These are phyloP conservation scores for Forbesichthys agassizii DNA, from an alignment of 2,113 vertebrate genomes.

Conservation along the genomic window DNA sequence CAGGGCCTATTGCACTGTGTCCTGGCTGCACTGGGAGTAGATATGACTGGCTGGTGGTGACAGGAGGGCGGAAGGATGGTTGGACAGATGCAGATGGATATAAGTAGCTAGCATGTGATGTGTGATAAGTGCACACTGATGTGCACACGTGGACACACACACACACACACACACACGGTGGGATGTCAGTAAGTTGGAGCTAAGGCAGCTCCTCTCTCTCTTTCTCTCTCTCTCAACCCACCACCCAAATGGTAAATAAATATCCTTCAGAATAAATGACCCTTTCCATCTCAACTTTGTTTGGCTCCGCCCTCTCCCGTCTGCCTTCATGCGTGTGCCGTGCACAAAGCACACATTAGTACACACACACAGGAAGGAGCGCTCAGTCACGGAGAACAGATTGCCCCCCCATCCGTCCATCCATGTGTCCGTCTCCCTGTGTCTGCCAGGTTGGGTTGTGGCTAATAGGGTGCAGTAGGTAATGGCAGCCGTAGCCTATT, in stretches of 20 bases:
- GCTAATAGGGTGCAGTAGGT: constrained; percentile 70
- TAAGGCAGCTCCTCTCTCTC: constrained; percentile 31
- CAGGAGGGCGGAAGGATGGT: constrained; percentile 41
- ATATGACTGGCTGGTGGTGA: constrained; percentile 49
- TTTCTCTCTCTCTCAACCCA: constrained; percentile 20
- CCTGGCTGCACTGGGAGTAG: constrained; percentile 6
- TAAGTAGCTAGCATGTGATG: constrained; percentile 43
- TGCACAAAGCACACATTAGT: constrained; percentile 28
- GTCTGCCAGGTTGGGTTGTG: constrained; percentile 50
- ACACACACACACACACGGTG: neutral
- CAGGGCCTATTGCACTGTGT: no score
- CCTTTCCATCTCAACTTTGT: constrained; percentile 29
- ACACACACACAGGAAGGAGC: constrained; percentile 27
- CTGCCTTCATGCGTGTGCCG: constrained; percentile 31
- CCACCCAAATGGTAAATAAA: no score
- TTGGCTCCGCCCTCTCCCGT: constrained; percentile 23
- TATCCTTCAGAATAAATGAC: no score
- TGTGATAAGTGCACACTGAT: constrained; percentile 26
- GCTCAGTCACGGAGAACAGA: constrained; percentile 8
- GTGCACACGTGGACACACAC: neutral
- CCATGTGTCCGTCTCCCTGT: constrained; percentile 52
- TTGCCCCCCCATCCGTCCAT: constrained; percentile 37
- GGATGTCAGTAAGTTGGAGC: constrained; percentile 49
- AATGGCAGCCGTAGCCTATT: constrained; percentile 69
- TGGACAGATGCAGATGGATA: constrained; percentile 56